phyloP scores from a whole-genome alignment of 2,888 invertebrate species.

The Halocaridina rubra region DNA sequence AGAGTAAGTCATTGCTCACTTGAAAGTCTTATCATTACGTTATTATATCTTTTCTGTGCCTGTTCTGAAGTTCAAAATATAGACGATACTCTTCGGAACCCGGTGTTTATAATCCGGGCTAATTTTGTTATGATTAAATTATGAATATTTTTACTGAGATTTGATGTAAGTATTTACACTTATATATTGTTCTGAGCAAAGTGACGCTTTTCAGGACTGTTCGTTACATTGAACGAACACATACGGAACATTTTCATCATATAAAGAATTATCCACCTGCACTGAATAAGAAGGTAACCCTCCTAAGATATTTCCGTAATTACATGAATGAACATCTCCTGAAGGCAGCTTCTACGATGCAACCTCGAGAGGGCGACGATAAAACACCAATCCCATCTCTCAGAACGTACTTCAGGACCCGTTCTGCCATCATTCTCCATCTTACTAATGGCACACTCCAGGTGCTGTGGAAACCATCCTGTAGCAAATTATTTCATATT shows the following conservation, averaged over 20 bases:
- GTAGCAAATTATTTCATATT: no score
- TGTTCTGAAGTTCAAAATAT: no score
- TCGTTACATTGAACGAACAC: constrained; percentile 94
- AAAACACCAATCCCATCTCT: constrained; percentile 94
- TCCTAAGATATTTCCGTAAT: constrained; percentile 94
- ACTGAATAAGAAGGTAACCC: constrained; percentile 94
- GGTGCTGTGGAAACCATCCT: no score
- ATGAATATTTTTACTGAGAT: no score
- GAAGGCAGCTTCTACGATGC: constrained; percentile 88
- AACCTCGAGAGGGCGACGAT: constrained; percentile 84
- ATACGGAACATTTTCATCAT: constrained; percentile 91
- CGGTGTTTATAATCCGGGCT: no score
- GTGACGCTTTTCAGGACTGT: constrained; percentile 87
- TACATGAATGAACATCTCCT: constrained; percentile 98
- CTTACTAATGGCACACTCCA: constrained; percentile 97
- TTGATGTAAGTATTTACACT: no score
- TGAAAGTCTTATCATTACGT: no score
- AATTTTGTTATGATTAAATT: no score
- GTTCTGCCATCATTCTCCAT: constrained; percentile 95
- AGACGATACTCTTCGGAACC: no score
- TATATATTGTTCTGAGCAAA: no score
- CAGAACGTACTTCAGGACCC: constrained; percentile 96
- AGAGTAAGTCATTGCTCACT: no score
- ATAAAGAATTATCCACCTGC: constrained; percentile 81
- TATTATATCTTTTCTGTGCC: no score